These are phyloP conservation scores for Dolichotis patagonum DNA, from an alignment of 2,113 vertebrate species.

Conservation along the genomic window DNA sequence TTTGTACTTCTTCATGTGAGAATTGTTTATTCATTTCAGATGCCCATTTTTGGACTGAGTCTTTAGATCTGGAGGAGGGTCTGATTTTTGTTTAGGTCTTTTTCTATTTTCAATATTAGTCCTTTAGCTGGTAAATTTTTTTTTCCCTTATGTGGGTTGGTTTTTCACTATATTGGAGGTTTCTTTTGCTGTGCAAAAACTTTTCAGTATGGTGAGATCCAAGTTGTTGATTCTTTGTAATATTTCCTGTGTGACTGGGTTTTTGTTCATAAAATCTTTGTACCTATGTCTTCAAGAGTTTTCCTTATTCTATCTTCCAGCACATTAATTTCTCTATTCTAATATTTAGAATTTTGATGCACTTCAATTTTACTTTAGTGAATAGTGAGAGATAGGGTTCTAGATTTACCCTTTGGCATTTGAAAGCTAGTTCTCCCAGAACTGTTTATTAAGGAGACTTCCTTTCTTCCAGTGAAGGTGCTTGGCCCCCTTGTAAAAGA, in stretches of 20 bases:
- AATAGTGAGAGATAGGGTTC: not conserved
- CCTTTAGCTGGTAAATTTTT: not conserved
- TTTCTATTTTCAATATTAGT: not conserved
- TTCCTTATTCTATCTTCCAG: not conserved
- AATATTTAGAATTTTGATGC: not conserved
- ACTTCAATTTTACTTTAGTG: not conserved
- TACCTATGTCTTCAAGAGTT: not conserved
- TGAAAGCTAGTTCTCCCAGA: not conserved
- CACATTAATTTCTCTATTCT: not conserved
- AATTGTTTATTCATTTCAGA: not conserved
- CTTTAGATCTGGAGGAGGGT: not conserved
- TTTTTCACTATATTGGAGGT: not conserved
- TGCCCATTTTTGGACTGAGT: not conserved
- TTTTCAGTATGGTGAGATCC: not conserved
- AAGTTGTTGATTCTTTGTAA: not conserved
- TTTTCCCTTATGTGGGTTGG: not conserved
- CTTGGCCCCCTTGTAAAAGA: not conserved
- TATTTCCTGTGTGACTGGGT: not conserved
- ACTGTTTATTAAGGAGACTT: not conserved
- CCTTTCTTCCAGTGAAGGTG: not conserved
- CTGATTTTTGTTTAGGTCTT: not conserved
- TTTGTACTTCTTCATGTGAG: not conserved
- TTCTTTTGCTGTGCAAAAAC: not conserved
- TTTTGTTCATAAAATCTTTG: not conserved
- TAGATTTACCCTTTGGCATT: not conserved